Base-by-base conservation (phyloP, 30 jellyfish, hydroid and myxozoan species). In the Hydra vulgaris region DNA sequence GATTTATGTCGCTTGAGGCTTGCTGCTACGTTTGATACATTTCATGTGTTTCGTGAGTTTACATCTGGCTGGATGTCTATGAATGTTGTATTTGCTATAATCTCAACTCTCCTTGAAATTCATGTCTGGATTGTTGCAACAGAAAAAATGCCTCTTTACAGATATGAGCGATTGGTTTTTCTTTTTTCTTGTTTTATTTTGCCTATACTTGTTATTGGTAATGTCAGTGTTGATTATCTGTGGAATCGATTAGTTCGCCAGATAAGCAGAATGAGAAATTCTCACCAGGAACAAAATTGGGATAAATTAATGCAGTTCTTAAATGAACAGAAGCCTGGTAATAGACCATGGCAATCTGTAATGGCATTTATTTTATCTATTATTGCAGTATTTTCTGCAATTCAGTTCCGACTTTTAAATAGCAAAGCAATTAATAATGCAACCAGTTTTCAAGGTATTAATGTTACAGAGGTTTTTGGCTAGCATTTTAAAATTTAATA, bases 61-160 rank as follows among this genome's bases (percentile, higher is more conserved):
- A 92, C 98, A 24, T 92, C 98, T 18, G 98, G 98, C 74, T 92
- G 98, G 98, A 78, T 92, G 96, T 87, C 96, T 15, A 86, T 92
- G 88, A 92, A 92, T 74, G 95, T 88, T 23, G 88, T 87, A 4
- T 88, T 92, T 27, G 95, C 95, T 8, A 81, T 95, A 15, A 55
- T 92, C 70, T 87, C 95, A 17, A 71, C 88, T 23, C 66, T 92
- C 66, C 86, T 92, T 3, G 98, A 92, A 81, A 82, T 92, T 22
- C 98, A 92, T 69, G 93, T 94, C 21, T 92, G 95, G 96, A 92
- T 92, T 15, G 71, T 74, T 18, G 91, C 96, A 56, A 77, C 88
- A 15, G 90, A 83, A 55, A 79, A 87, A 7, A 55, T 87, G 82
- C 86, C 85, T n/a, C 79, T 70, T 25, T 92, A 71, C 66, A 92